phyloP scores from a whole-genome alignment of 2,797 vertebrate species.

The Benthosema pterotum region DNA sequence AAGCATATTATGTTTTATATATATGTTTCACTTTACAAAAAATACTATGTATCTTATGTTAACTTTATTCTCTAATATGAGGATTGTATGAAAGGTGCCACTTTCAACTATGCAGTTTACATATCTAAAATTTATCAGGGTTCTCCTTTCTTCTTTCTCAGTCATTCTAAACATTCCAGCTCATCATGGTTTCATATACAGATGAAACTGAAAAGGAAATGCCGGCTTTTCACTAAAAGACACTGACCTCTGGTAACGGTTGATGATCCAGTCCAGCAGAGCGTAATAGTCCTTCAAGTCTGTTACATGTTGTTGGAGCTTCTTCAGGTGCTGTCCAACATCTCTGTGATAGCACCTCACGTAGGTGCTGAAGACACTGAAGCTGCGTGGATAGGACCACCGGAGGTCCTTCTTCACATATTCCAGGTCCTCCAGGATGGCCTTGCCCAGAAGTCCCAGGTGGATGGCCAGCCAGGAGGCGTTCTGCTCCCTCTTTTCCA shows the following conservation, averaged over 20 bases:
- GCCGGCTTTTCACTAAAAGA: not conserved
- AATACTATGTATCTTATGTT: too few species aligned
- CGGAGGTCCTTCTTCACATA: slow-evolving; percentile 80
- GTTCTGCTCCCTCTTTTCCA: slow-evolving; percentile 58
- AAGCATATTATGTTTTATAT: too few species aligned
- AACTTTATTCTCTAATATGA: too few species aligned
- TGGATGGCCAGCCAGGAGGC: slow-evolving; percentile 77
- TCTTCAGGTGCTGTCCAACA: slow-evolving; percentile 80
- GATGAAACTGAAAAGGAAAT: too few species aligned
- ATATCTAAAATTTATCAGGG: too few species aligned
- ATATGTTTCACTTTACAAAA: too few species aligned
- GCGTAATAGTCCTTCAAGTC: slow-evolving; percentile 76
- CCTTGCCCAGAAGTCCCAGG: slow-evolving; percentile 78
- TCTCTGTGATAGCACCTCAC: slow-evolving; percentile 81
- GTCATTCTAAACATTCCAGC: too few species aligned
- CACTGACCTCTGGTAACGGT: slow-evolving; percentile 85
- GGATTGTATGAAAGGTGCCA: too few species aligned
- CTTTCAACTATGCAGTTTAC: too few species aligned
- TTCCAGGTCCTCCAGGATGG: slow-evolving; percentile 79
- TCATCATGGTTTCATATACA: too few species aligned
- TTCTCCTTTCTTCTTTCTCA: too few species aligned
- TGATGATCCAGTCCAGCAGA: slow-evolving; percentile 87
- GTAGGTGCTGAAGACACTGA: slow-evolving; percentile 85
- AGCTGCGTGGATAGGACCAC: slow-evolving; percentile 83
- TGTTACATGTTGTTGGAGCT: slow-evolving; percentile 60